Evolutionary conservation across 2,797 vertebrate species (phyloP).

Genomic region (Neopelma chrysocephalum): DNA sequence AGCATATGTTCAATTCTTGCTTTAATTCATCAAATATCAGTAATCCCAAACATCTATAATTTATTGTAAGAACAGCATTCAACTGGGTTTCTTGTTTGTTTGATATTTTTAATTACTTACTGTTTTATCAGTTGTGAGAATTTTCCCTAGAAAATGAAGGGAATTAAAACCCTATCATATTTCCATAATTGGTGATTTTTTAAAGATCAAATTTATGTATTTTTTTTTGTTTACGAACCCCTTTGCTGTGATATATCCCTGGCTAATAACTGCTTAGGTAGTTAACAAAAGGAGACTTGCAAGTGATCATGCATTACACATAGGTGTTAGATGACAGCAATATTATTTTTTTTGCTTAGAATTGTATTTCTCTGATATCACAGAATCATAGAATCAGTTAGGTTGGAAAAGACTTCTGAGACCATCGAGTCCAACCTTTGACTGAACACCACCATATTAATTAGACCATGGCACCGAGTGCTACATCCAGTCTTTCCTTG

Average conservation of each 20-base stretch:
- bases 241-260: too few species aligned
- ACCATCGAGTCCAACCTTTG: background rate
- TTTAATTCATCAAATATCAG: background rate
- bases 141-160: background rate
- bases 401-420: background rate
- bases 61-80: background rate
- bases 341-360: background rate
- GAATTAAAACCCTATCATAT: background rate
- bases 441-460: background rate
- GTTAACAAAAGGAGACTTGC: background rate
- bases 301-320: accelerated
- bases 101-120: background rate
- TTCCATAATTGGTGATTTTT: background rate
- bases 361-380: background rate
- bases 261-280: background rate
- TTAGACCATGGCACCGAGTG: background rate
- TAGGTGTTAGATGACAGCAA: accelerated
- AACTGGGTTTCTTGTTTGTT: background rate
- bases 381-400: background rate
- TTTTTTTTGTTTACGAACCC: background rate
- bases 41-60: background rate
- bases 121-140: background rate
- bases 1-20: background rate
- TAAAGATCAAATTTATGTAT: too few species aligned
- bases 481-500: background rate